phyloP scores from a whole-genome alignment of 53 echinoderm and acorn worm species.

The Arbacia lixula region DNA sequence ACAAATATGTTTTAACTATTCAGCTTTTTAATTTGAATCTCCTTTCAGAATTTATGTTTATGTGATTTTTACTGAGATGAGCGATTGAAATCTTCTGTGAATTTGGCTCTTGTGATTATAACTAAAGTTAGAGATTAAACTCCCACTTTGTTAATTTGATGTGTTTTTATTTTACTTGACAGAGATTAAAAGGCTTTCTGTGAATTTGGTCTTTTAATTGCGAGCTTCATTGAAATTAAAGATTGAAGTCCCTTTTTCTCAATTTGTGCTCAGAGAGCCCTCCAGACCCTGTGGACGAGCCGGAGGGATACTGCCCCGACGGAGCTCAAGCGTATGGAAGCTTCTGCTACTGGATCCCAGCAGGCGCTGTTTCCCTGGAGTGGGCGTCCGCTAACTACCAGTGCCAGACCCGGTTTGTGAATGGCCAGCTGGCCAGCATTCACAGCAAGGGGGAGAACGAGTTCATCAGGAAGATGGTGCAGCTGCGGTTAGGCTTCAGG shows the following conservation, averaged over 20 bases:
- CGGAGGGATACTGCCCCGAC: slow-evolving; percentile 60
- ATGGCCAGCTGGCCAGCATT: slow-evolving; percentile 80
- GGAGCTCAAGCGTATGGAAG: slow-evolving; percentile 58
- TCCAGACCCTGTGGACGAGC: slow-evolving; percentile 45
- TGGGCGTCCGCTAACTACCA: slow-evolving; percentile 75
- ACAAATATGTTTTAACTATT: too few relatives aligned
- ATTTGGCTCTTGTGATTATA: too few relatives aligned
- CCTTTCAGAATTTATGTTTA: too few relatives aligned
- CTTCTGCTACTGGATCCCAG: slow-evolving; percentile 73
- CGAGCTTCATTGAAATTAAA: neutral
- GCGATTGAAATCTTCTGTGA: too few relatives aligned
- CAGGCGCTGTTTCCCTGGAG: slow-evolving; percentile 14
- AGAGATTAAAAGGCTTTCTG: too few relatives aligned
- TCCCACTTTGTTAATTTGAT: too few relatives aligned
- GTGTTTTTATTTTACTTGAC: too few relatives aligned
- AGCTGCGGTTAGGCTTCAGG: slow-evolving; percentile 18
- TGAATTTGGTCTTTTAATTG: neutral
- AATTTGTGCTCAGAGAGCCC: slow-evolving; percentile 40
- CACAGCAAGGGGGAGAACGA: slow-evolving; percentile 77
- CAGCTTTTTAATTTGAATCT: too few relatives aligned
- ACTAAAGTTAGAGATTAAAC: too few relatives aligned
- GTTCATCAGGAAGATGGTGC: slow-evolving; percentile 67
- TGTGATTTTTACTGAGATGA: too few relatives aligned
- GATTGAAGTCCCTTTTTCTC: too few relatives aligned
- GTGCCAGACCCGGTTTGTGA: slow-evolving; percentile 60